These are phyloP conservation scores for Pelobates cultripes DNA, from an alignment of 2,797 vertebrate genomes.

Conservation along the genomic window DNA sequence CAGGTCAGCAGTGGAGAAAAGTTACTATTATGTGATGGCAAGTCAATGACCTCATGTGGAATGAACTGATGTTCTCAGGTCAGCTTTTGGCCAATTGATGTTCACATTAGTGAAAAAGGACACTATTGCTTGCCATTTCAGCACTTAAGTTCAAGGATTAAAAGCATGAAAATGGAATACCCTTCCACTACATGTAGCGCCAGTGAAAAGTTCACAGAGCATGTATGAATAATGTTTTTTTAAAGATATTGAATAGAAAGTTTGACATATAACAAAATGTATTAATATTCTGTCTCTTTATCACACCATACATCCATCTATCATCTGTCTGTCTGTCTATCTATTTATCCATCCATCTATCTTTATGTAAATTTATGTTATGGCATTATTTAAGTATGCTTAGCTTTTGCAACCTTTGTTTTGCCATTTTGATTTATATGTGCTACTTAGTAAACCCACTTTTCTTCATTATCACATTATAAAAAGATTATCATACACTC, in stretches of 20 bases:
- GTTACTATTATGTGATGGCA: conserved; percentile 9
- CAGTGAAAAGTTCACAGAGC: neutral
- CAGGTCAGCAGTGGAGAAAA: conserved; percentile 17
- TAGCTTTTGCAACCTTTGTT: no score
- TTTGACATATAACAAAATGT: neutral
- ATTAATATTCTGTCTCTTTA: neutral
- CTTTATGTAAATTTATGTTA: no score
- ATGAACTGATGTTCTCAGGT: conserved; percentile 16
- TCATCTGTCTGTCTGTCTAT: no score
- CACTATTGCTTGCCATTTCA: conserved; percentile 12
- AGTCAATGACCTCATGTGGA: conserved; percentile 25
- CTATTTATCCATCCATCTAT: no score
- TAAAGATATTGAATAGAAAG: neutral
- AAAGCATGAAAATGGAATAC: conserved; percentile 10
- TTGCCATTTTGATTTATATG: no score
- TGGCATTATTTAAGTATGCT: no score
- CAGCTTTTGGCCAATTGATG: conserved; percentile 20
- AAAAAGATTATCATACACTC: no score
- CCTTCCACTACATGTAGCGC: neutral
- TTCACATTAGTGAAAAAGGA: conserved; percentile 9
- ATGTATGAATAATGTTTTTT: neutral
- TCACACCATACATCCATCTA: no score
- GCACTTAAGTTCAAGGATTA: conserved; percentile 13
- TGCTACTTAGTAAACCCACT: no score
- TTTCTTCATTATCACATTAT: no score